Evolutionary conservation across 2,113 vertebrate genomes (phyloP).

Genomic region (Syngnathoides biaculeatus): DNA sequence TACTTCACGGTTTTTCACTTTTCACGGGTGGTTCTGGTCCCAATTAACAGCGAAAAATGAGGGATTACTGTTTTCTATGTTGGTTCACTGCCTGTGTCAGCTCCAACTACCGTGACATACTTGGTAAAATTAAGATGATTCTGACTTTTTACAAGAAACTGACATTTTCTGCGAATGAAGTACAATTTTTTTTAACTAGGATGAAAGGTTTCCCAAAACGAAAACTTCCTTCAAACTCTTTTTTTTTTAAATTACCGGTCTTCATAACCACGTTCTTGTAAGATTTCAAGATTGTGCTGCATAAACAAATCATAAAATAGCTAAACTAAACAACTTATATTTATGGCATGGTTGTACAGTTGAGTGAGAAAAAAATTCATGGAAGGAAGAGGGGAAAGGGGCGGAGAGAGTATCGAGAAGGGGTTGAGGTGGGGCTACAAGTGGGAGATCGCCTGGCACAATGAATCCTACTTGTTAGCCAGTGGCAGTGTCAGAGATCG

Average conservation of each 20-base stretch:
- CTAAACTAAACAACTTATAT: slow-evolving; percentile 26
- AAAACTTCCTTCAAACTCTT: background rate
- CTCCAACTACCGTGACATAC: too few species aligned
- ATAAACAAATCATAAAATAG: slow-evolving; percentile 3
- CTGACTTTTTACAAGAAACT: background rate
- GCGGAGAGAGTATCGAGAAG: slow-evolving; percentile 16
- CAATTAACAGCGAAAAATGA: too few species aligned
- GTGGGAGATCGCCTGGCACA: slow-evolving; percentile 67
- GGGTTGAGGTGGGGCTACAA: slow-evolving; percentile 25
- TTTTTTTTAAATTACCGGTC: background rate
- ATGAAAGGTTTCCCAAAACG: background rate
- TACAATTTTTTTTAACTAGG: background rate
- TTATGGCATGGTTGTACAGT: slow-evolving; percentile 36
- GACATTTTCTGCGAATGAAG: slow-evolving; percentile 1
- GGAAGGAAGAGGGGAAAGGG: slow-evolving; percentile 22
- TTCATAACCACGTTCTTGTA: background rate
- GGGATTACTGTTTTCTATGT: too few species aligned
- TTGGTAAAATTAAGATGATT: too few species aligned
- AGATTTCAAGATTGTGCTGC: background rate
- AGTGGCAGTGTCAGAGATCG: slow-evolving; percentile 76
- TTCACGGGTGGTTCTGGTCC: too few species aligned
- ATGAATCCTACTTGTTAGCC: slow-evolving; percentile 76
- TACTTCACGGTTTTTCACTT: too few species aligned
- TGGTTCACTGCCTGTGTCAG: too few species aligned
- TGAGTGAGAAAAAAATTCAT: slow-evolving; percentile 8